Evolutionary conservation across 1,140 invertebrate genomes (phyloP), one percentile per base, ranked within the genome.

Genomic region (Atta texana): DNA sequence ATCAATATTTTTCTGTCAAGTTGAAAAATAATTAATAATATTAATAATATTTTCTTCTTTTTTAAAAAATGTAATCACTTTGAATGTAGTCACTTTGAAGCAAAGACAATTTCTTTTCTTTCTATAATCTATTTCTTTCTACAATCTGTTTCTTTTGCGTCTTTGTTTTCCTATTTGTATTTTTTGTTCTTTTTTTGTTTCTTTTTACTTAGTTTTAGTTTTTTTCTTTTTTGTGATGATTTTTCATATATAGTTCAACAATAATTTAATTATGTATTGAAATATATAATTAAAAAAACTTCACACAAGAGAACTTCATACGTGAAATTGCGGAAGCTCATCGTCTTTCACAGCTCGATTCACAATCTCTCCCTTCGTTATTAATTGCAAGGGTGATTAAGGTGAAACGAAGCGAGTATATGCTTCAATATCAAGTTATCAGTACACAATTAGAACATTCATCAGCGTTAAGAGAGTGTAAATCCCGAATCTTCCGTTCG

Each of bases 381-480:
- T 81, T 81, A 81, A 81, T 81, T 71, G 78, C 66, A n/a, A 57
- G 51, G 31, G 51, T 66, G 66, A 81, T 81, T 81, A 71, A 81
- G 66, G 51, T 81, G 66, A 81, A 71, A 71, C 31, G 64, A 68
- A 53, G 63, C 31, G 14, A 51, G 39, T 18, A 39, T 7, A 21
- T 31, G 24, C 34, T 51, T 12, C 4, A 34, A 49, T 57, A 69
- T 49, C 51, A 57, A 81, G 53, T 81, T 81, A 81, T 81, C 64
- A 55, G 51, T 71, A 71, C 21, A 81, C 66, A 81, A 71, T 71
- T 71, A 81, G 51, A 71, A 71, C 78, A 57, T 81, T 81, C 66
- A 81, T 81, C 78, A 81, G 53, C 8, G 8, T 81, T 71, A 81
- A 81, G 66, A 71, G 78, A 71, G 78, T 81, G 77, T 81, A 81